Evolutionary conservation across 2,888 invertebrate species (phyloP), one percentile per base, ranked within the genome.

Genomic region (Nomada fabriciana): DNA sequence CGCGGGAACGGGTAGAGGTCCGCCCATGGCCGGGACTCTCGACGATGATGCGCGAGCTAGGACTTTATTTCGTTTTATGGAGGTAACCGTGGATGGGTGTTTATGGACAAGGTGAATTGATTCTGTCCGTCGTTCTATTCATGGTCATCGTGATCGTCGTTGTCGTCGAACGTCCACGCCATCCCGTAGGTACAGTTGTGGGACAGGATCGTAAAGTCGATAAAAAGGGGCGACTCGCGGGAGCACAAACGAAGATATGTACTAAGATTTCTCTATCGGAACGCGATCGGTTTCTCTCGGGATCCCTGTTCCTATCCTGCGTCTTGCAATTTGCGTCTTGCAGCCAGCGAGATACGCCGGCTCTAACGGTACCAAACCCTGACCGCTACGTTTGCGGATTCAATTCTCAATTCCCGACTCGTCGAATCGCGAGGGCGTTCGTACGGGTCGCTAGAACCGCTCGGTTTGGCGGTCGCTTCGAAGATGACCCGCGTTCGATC

Each of bases 41-140:
- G 80, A 77, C 85, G 86, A 72, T 69, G 47, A 72, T 69, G 47
- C 72, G 59, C 69, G 76, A 53, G 55, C 75, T 75, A 77, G 80
- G 80, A 86, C 80, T 84, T 86, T 84, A 90, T 88, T 88, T 90
- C 86, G 87, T 90, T 92, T 92, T 91, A 91, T 90, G 90, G 86
- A 84, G 89, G 90, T 89, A 88, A 75, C 76, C 77, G 65, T 74
- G 76, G 77, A 80, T 71, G 78, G 84, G 80, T 85, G 79, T 87
- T 87, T 87, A 87, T 87, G 87, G 84, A 87, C 87, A 86, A 73
- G 79, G 65, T 71, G 82, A 72, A 87, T 87, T 83, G 80, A 87
- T 85, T 85, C 80, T 68, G 68, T 76, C 76, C 65, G 77, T 72
- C 80, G 68, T 47, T 15, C 13, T 47, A 36, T 36, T 36, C 36